Conservation (phyloP, 2,888 invertebrate genomes). For the Lobophora halterata region DNA sequence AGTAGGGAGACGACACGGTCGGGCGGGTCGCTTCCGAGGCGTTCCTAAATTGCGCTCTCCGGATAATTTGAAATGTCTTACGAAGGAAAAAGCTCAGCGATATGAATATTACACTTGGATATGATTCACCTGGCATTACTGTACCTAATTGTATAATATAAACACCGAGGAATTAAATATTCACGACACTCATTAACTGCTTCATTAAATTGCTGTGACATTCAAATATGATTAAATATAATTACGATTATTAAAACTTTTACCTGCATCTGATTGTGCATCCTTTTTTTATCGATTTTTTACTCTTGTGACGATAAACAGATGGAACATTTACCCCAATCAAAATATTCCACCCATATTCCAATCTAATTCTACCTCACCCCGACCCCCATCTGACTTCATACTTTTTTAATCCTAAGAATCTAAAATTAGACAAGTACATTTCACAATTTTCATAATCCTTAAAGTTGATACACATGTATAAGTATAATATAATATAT, state of each 20-base stretch:
- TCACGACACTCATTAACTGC: slow-evolving; percentile 27
- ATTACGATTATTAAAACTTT: slow-evolving; percentile 17
- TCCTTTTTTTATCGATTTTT: slow-evolving; percentile 8
- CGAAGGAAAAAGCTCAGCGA: slow-evolving; percentile 48
- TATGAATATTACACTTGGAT: slow-evolving; percentile 52
- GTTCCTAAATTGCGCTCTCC: slow-evolving; percentile 22
- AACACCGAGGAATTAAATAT: slow-evolving; percentile 30
- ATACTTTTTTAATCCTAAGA: slow-evolving; percentile 7
- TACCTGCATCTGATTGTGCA: slow-evolving; percentile 17
- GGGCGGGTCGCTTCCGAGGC: slow-evolving; percentile 22
- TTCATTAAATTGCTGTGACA: slow-evolving; percentile 23
- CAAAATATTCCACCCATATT: too few relatives aligned
- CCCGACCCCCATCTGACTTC: slow-evolving; percentile 3
- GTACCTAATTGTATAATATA: slow-evolving; percentile 34
- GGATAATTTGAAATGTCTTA: slow-evolving; percentile 31
- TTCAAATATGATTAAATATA: slow-evolving; percentile 19
- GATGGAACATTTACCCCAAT: slow-evolving; percentile 11
- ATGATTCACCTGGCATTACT: slow-evolving; percentile 37
- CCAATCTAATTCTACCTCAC: slow-evolving; percentile 1
- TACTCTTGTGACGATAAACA: not conserved
- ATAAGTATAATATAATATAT: slow-evolving; percentile 50
- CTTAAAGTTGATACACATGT: slow-evolving; percentile 32
- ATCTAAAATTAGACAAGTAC: slow-evolving; percentile 16
- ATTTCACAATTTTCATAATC: slow-evolving; percentile 14
- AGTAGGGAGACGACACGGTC: slow-evolving; percentile 21